Percentiles rank a stretch among this genome's conserved stretches.
These are phyloP conservation scores for Trigoniulus corallinus DNA, from an alignment of 1,140 invertebrate species.

Conservation along the genomic window DNA sequence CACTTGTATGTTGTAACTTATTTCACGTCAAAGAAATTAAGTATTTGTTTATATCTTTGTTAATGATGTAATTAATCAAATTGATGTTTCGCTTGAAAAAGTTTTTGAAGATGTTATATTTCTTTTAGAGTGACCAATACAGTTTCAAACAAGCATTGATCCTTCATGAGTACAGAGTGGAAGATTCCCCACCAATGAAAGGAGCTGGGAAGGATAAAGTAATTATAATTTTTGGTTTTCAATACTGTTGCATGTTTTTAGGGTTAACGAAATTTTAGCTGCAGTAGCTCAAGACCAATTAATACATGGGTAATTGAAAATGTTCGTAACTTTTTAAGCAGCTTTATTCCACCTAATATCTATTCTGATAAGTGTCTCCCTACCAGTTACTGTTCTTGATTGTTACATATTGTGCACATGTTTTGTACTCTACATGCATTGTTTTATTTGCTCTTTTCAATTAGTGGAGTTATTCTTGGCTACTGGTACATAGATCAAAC, in stretches of 20 bases:
- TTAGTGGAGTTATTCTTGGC: constrained; percentile 63
- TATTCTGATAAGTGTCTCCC: background rate
- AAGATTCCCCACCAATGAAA: constrained; percentile 40
- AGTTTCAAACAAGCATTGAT: constrained; percentile 72
- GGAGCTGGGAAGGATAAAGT: constrained; percentile 38
- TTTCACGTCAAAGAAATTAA: background rate
- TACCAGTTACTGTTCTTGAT: background rate
- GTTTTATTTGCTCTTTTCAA: constrained; percentile 16
- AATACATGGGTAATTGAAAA: no score
- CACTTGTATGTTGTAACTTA: background rate
- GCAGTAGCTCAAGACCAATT: no score
- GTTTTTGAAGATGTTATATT: no score
- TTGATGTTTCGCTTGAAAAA: no score
- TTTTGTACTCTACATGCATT: no score
- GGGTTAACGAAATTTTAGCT: background rate
- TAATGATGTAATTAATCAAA: no score
- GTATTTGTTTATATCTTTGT: constrained; percentile 8
- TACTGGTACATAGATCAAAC: constrained; percentile 63
- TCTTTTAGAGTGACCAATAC: constrained; percentile 68
- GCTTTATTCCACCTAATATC: no score
- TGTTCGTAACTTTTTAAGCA: no score
- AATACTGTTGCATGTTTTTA: background rate
- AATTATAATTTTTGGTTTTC: constrained; percentile 38
- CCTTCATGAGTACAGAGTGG: constrained; percentile 68
- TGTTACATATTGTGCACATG: no score